Evolutionary conservation across 2,113 vertebrate genomes (phyloP).

Genomic region (Anser cygnoides): DNA sequence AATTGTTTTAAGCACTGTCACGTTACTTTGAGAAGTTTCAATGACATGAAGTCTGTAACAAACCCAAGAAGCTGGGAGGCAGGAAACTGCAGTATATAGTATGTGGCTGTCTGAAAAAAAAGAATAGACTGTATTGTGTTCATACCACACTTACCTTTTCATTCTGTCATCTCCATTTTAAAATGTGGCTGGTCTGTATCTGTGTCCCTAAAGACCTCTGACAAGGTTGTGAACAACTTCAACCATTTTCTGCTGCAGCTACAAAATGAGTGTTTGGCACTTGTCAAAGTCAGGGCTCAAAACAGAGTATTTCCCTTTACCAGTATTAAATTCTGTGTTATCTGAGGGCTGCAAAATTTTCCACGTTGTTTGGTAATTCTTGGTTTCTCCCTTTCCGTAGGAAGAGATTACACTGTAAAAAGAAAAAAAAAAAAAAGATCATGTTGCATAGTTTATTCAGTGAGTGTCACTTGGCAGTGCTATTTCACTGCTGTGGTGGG

Average conservation of each 20-base stretch:
- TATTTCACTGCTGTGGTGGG: not conserved
- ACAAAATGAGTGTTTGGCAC: not conserved
- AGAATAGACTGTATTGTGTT: not conserved
- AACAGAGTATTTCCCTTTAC: not conserved
- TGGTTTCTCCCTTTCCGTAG: not conserved
- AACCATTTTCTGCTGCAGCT: not conserved
- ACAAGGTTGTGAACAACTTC: not conserved
- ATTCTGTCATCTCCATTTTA: not conserved
- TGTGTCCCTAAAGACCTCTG: not conserved
- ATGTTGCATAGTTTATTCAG: not conserved
- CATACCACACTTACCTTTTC: not conserved
- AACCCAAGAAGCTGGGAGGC: not conserved
- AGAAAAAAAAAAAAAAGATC: not conserved
- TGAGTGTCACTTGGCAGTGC: not conserved
- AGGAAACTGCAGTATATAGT: not conserved
- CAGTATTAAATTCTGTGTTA: not conserved
- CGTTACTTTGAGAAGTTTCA: not conserved
- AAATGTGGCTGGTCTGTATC: not conserved
- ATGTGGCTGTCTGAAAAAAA: not conserved
- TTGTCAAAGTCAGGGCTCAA: not conserved
- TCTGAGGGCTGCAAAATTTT: not conserved
- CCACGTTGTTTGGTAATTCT: not conserved
- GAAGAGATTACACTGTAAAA: not conserved
- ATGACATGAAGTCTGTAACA: not conserved
- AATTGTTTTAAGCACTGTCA: not conserved